These are phyloP conservation scores for Athripsodes cinereus DNA, from an alignment of 2,888 invertebrate species.

Conservation along the genomic window DNA sequence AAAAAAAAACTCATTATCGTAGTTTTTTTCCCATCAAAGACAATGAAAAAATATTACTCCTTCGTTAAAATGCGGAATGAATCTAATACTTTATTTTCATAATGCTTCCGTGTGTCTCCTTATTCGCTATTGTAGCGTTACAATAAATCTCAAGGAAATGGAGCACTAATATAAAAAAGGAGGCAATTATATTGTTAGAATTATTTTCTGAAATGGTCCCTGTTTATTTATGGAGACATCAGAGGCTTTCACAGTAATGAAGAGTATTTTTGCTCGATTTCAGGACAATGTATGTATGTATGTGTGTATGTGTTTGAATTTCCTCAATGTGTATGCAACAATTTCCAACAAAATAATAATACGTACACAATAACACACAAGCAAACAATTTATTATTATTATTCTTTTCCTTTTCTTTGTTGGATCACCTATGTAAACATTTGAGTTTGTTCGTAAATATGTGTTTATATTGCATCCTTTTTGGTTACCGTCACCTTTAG, in stretches of 20 bases:
- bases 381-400: neutral
- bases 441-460: no score
- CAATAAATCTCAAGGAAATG: no score
- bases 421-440: neutral
- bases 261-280: slow-evolving; percentile 56
- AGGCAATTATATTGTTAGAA: no score
- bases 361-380: neutral
- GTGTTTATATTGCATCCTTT: neutral
- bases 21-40: no score
- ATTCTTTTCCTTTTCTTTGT: neutral
- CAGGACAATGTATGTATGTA: slow-evolving; percentile 44
- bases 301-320: slow-evolving; percentile 34
- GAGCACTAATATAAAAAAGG: no score
- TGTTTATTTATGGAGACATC: slow-evolving; percentile 37
- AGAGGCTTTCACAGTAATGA: slow-evolving; percentile 55
- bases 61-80: no score
- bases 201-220: neutral
- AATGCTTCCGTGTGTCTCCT: no score
- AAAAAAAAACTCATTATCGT: no score
- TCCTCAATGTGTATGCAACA: neutral
- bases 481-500: no score
- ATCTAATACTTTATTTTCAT: no score
- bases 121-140: no score
- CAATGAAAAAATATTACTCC: no score
- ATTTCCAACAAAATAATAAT: neutral